A percentile compares a stretch with the other conserved stretches of the same genome.
Evolutionary conservation across 2,113 vertebrate genomes (phyloP).

Genomic region (Sporophila hypoxantha): DNA sequence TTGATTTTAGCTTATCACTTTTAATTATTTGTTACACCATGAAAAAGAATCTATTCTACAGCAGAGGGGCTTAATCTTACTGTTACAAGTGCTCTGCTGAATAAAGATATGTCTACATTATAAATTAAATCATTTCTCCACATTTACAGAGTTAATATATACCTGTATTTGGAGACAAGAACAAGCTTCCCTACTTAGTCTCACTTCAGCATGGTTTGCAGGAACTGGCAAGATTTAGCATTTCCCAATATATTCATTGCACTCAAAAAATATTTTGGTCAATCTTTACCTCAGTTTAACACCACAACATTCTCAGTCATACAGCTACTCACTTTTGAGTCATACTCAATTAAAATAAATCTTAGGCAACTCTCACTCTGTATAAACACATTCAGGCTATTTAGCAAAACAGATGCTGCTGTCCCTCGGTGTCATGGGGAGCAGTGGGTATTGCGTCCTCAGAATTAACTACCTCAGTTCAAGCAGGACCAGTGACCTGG

Average conservation of each 20-base stretch:
- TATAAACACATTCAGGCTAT: neutral
- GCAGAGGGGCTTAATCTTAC: neutral
- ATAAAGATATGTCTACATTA: neutral
- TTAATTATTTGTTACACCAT: neutral
- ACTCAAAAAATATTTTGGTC: neutral
- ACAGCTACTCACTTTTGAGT: neutral
- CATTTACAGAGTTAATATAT: neutral
- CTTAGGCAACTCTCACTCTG: neutral
- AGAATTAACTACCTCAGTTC: neutral
- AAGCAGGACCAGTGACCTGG: neutral
- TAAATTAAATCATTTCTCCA: neutral
- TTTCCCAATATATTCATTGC: neutral
- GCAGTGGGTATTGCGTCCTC: neutral
- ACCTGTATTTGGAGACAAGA: neutral
- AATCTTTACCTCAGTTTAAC: neutral
- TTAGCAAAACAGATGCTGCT: neutral
- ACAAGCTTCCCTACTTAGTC: neutral
- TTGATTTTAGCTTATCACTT: neutral
- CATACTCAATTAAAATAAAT: slow-evolving; percentile 9
- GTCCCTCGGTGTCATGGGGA: neutral
- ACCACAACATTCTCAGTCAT: neutral
- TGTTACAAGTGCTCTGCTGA: neutral
- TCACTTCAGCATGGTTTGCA: neutral
- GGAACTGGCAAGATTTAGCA: neutral
- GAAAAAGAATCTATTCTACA: neutral